Evolutionary conservation across 1,140 invertebrate species (phyloP).

Genomic region (Aphelinus certus): DNA sequence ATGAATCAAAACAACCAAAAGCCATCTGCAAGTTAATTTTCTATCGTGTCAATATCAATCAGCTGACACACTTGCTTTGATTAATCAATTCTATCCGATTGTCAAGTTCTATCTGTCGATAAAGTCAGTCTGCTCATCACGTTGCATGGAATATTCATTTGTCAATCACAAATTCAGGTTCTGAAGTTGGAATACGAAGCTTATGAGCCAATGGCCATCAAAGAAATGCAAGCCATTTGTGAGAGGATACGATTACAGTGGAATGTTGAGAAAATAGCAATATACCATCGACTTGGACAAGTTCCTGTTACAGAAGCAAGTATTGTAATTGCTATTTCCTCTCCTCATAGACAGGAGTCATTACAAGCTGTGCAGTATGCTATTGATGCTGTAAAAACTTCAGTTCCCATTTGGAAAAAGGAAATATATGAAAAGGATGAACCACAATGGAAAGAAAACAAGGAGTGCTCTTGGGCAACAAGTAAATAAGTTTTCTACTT

Average conservation of each 20-base stretch:
- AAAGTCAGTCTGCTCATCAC: too few relatives aligned
- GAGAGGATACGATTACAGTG: conserved; percentile 75
- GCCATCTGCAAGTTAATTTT: too few relatives aligned
- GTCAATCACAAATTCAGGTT: conserved; percentile 67
- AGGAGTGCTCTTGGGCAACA: conserved; percentile 77
- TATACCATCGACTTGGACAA: conserved; percentile 83
- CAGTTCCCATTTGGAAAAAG: conserved; percentile 97
- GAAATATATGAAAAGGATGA: conserved; percentile 81
- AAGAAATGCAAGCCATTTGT: conserved; percentile 85
- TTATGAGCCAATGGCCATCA: conserved; percentile 90
- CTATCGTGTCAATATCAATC: too few relatives aligned
- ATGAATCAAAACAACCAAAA: too few relatives aligned
- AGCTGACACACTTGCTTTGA: too few relatives aligned
- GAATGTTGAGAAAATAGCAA: conserved; percentile 81
- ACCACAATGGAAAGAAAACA: conserved; percentile 80
- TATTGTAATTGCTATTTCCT: conserved; percentile 89
- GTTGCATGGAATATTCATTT: too few relatives aligned
- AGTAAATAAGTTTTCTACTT: conserved; percentile 51
- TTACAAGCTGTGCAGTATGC: conserved; percentile 84
- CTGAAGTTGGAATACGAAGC: conserved; percentile 90
- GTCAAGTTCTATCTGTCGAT: too few relatives aligned
- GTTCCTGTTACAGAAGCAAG: conserved; percentile 92
- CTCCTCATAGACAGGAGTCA: conserved; percentile 84
- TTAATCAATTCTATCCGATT: too few relatives aligned
- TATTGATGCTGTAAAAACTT: conserved; percentile 87